These are phyloP conservation scores for Metopia argyrocephala DNA, from an alignment of 2,888 invertebrate species.

Conservation along the genomic window DNA sequence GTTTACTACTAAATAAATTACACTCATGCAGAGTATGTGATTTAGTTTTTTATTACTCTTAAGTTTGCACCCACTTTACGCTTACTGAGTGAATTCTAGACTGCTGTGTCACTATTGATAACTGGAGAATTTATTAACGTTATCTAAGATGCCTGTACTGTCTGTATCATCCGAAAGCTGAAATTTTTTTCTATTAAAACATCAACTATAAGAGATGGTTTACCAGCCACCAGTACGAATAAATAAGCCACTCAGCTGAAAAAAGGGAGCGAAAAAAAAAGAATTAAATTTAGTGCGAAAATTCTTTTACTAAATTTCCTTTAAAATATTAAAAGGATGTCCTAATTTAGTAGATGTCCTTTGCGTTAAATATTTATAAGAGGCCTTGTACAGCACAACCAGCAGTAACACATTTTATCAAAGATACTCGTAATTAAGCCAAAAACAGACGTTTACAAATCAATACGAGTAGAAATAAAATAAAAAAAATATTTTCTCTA, in stretches of 20 bases:
- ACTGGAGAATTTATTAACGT: slow-evolving; percentile 15
- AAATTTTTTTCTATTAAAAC: neutral
- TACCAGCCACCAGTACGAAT: neutral
- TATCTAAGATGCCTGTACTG: neutral
- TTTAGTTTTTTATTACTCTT: neutral
- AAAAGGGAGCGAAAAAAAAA: too few species aligned
- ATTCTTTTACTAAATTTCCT: neutral
- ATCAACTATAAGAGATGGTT: neutral
- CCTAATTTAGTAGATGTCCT: neutral
- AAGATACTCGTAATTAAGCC: slow-evolving; percentile 33
- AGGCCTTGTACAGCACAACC: neutral
- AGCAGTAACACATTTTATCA: slow-evolving; percentile 8
- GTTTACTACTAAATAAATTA: slow-evolving; percentile 26
- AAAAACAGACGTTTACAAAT: slow-evolving; percentile 46
- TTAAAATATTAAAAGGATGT: neutral
- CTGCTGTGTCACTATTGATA: slow-evolving; percentile 30
- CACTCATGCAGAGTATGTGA: slow-evolving; percentile 8
- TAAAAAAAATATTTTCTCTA: slow-evolving; percentile 51
- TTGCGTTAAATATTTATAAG: neutral
- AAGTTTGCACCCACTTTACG: neutral
- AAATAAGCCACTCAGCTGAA: neutral
- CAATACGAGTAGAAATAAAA: too few species aligned
- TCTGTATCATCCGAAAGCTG: neutral
- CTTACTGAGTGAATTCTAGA: neutral
- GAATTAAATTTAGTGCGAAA: neutral